Conservation (phyloP, 2,888 invertebrate genomes). For the Caradrina clavipalpis region DNA sequence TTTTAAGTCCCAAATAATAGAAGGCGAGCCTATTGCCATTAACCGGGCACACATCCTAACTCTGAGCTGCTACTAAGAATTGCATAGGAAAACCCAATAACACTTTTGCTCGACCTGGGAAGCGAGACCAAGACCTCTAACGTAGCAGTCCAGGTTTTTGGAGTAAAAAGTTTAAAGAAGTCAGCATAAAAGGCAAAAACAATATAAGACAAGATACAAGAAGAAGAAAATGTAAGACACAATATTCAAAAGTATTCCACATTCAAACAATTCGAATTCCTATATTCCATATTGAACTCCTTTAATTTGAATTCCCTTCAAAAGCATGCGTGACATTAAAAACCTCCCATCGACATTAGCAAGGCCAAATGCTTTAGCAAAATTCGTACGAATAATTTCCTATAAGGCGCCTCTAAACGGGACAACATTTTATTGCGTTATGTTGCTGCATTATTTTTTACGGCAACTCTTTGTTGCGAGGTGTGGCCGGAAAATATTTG, state of each 20-base stretch:
- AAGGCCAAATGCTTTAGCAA: constrained; percentile 48
- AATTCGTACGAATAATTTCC: constrained; percentile 61
- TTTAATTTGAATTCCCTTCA: constrained; percentile 52
- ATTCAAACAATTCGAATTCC: constrained; percentile 29
- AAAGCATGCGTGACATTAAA: constrained; percentile 47
- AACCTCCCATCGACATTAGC: constrained; percentile 44
- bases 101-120: too few species aligned
- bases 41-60: too few species aligned
- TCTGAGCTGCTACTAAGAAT: too few species aligned
- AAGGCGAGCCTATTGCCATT: too few species aligned
- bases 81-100: too few species aligned
- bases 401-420: constrained; percentile 14
- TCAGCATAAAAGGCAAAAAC: not conserved
- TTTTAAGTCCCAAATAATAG: too few species aligned
- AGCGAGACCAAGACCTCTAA: too few species aligned
- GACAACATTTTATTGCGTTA: not conserved
- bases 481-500: not conserved
- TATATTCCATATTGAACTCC: constrained; percentile 31
- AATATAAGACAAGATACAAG: not conserved
- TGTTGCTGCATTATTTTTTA: not conserved
- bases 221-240: too few species aligned
- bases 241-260: constrained; percentile 9
- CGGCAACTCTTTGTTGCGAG: not conserved
- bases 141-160: too few species aligned
- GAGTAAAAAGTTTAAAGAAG: too few species aligned